Evolutionary conservation across 2,113 vertebrate species (phyloP), one percentile per base, ranked within the genome.

Genomic region (Ancistrus triradiatus): DNA sequence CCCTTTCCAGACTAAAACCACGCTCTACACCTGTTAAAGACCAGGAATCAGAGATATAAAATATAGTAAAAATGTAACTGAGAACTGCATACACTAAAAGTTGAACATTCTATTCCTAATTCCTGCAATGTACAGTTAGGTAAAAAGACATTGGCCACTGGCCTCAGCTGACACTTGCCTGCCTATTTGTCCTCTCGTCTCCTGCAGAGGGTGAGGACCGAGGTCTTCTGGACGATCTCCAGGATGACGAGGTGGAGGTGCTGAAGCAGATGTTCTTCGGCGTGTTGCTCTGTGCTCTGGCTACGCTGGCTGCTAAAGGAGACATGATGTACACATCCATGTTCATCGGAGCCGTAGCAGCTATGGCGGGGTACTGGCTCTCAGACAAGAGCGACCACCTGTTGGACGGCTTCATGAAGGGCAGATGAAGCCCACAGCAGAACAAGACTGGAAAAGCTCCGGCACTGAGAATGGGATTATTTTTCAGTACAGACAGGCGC

Each of bases 181-280:
- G 9, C 1, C 1, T 42, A 19, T 17, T 11, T n/a, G 2, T 50
- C 11, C 6, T 50, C 7, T 42, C 8, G 18, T 52, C 24, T 7
- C 52, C 31, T 66, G 17, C 81, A 96, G 93, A 85, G 0, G 78
- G 70, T 35, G 78, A 84, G 0, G 90, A 89, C 58, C 89, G 87
- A 9, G 93, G 95, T 35, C 86, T 97, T 68, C 94, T 98, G 49
- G 91, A 95, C 0, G 93, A 97, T 24, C 90, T 98, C 76, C 91
- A 92, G 0, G 94, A 95, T 0, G 95, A 98, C 0, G 95, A 98
- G 83, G 82, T 97, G 78, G 90, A 92, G 78, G 95, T 98, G 55
- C 84, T 98, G 68, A 92, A 97, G 87, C 95, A 98, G 88, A 98
- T 98, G 95, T 91, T 98, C 76, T 94, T 97, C 0, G 94, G 92